phyloP scores from a whole-genome alignment of 2,797 vertebrate species.

The Anomalospiza imberbis region DNA sequence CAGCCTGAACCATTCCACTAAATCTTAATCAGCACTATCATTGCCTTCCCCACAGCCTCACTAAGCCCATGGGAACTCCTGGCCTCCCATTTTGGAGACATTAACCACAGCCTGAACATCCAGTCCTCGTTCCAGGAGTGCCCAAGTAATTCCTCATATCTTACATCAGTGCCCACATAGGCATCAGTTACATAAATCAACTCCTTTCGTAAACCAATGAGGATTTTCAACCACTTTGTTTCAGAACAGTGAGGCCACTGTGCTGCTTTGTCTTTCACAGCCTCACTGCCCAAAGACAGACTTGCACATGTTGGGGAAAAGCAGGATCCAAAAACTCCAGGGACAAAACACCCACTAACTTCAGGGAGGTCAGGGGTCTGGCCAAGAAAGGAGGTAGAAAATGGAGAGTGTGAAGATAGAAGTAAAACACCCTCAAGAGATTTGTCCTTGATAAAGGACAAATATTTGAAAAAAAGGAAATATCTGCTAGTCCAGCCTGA shows the following conservation, averaged over 20 bases:
- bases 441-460: not conserved
- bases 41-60: not conserved
- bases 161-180: constrained; percentile 39
- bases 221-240: not conserved
- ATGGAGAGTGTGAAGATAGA: not conserved
- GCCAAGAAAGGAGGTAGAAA: not conserved
- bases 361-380: not conserved
- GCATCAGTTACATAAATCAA: not conserved
- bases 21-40: not conserved
- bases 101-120: not conserved
- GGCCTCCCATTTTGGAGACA: not conserved
- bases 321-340: accelerated
- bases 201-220: not conserved
- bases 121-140: constrained; percentile 49
- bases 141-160: constrained; percentile 64
- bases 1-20: not conserved
- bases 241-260: not conserved
- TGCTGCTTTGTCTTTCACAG: not conserved
- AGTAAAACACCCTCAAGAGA: not conserved
- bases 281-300: not conserved
- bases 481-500: not conserved
- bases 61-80: not conserved
- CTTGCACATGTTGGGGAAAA: not conserved
- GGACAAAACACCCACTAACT: not conserved
- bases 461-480: not conserved